phyloP scores from a whole-genome alignment of 2,113 vertebrate genomes.

The Podilymbus podiceps region DNA sequence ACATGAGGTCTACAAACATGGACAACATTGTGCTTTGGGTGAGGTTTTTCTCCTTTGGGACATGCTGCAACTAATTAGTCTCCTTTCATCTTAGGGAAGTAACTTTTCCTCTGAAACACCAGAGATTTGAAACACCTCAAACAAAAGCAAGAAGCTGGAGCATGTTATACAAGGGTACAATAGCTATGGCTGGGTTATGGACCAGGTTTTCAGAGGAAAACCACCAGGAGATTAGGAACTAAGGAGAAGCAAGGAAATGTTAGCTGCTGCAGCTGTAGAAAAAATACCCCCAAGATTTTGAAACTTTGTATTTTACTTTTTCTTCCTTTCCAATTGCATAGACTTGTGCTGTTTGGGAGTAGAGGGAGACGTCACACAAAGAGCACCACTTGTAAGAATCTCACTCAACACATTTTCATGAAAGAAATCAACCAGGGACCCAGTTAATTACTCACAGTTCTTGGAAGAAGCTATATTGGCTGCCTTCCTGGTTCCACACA shows the following conservation, averaged over 20 bases:
- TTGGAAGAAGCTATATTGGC: conserved; percentile 54
- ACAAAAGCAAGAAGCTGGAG: neutral
- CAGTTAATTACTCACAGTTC: conserved; percentile 59
- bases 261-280: neutral
- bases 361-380: neutral
- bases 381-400: conserved; percentile 22
- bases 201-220: neutral
- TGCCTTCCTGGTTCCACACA: conserved; percentile 54
- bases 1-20: neutral
- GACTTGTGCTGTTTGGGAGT: neutral
- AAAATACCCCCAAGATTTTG: neutral
- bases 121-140: neutral
- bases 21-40: neutral
- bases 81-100: neutral
- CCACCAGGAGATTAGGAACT: neutral
- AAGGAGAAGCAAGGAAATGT: neutral
- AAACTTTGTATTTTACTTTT: neutral
- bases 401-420: conserved; percentile 52
- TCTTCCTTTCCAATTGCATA: neutral
- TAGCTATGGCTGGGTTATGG: neutral
- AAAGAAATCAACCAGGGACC: conserved; percentile 58
- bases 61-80: neutral
- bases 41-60: neutral
- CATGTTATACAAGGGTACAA: neutral
- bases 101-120: neutral